Evolutionary conservation across 1,140 invertebrate genomes (phyloP), one percentile per base, ranked within the genome.

Genomic region (Listronotus oregonensis): DNA sequence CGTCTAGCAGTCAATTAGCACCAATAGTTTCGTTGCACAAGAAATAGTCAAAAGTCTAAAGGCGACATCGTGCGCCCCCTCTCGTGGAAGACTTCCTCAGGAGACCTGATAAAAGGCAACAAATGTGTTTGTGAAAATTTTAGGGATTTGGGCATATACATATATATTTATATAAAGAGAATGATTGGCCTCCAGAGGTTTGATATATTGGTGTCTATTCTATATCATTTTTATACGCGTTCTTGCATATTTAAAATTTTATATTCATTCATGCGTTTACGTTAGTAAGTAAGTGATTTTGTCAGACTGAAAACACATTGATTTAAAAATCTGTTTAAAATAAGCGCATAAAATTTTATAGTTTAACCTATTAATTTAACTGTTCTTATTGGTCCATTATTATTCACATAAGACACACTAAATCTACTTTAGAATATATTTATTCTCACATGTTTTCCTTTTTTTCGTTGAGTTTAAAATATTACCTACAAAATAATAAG

Each of bases 1-100:
- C 68, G 32, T 59, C 69, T 56, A 75, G 66, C 70, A 73, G 75
- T 75, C 71, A 68, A 71, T 76, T 65, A 77, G 75, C 75, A 77
- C 75, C 76, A 71, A 73, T 78, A 73, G 74, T 75, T 78, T 78
- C 76, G 76, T 78, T 78, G 75, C 75, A 77, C 73, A 68, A 75
- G 56, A 59, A 64, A 58, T 51, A 56, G 56, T 65, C 55, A 55
- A 51, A 61, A 51, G 37, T 50, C 34, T 49, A 59, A 32, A 56
- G 63, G 67, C 67, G n/a, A 42, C 51, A 11, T 42, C 34, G 46
- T 65, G 61, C 50, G 14, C 42, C 55, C 54, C 31, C 64, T 43
- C 64, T 56, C 64, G 55, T 71, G 76, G 76, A 78, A 78, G 76
- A 78, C 76, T 70, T 72, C 75, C 76, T 63, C 73, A 71, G 72